Conservation (phyloP, 1,140 invertebrate species). For the Drosophila guanche region DNA sequence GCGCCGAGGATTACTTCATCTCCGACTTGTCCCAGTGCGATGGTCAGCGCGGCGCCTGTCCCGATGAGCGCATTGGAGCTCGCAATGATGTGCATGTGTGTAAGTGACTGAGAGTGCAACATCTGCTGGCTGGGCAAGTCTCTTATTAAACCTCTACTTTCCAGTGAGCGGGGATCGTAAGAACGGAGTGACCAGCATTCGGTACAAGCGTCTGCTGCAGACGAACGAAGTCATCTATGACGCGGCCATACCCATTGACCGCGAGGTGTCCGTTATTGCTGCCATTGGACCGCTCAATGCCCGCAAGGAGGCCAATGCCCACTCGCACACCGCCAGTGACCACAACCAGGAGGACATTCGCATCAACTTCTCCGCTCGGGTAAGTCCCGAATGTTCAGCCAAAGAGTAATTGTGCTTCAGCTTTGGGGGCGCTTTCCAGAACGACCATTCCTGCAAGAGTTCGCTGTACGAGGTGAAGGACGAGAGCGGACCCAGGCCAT, state of each 20-base stretch:
- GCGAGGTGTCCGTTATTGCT: slow-evolving; percentile 91
- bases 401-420: background rate
- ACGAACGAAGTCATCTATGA: slow-evolving; percentile 90
- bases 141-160: background rate
- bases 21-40: slow-evolving; percentile 92
- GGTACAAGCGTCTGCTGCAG: slow-evolving; percentile 89
- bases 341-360: slow-evolving; percentile 90
- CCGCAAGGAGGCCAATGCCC: slow-evolving; percentile 92
- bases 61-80: slow-evolving; percentile 91
- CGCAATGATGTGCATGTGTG: slow-evolving; percentile 91
- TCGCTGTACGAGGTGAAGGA: slow-evolving; percentile 84
- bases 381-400: slow-evolving; percentile 18
- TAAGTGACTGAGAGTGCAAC: slow-evolving; percentile 43
- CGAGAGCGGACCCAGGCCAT: slow-evolving; percentile 86
- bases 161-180: slow-evolving; percentile 88
- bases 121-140: background rate
- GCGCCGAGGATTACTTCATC: slow-evolving; percentile 93
- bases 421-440: slow-evolving; percentile 29
- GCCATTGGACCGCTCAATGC: slow-evolving; percentile 93
- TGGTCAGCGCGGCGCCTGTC: slow-evolving; percentile 92
- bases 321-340: slow-evolving; percentile 87
- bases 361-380: slow-evolving; percentile 88
- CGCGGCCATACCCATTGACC: slow-evolving; percentile 87
- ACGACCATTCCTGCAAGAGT: slow-evolving; percentile 78
- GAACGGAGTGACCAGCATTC: slow-evolving; percentile 92